These are phyloP conservation scores for Muschampia plurimacula DNA, from an alignment of 2,888 invertebrate genomes.

Conservation along the genomic window DNA sequence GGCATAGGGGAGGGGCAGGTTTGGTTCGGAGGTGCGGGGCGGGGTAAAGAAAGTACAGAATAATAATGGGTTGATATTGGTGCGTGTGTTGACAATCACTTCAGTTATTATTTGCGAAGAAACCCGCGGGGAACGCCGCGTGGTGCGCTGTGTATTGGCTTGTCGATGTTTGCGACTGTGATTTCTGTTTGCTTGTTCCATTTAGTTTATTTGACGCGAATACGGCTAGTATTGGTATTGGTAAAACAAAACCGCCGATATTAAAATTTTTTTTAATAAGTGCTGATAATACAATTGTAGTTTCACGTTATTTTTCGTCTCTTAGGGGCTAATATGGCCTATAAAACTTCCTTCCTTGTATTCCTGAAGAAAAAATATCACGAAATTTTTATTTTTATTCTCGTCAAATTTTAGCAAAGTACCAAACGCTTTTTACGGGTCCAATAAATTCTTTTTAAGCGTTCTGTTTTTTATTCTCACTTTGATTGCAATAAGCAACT, in stretches of 20 bases:
- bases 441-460: background rate
- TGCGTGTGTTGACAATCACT: constrained; percentile 82
- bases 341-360: no score
- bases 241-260: background rate
- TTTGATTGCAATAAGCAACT: no score
- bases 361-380: no score
- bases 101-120: constrained; percentile 75
- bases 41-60: constrained; percentile 58
- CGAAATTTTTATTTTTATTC: no score
- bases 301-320: no score
- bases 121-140: constrained; percentile 59
- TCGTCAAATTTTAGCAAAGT: background rate
- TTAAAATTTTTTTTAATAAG: background rate
- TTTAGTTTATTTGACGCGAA: constrained; percentile 11
- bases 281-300: no score
- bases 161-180: constrained; percentile 24
- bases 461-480: no score
- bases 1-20: constrained; percentile 26
- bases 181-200: constrained; percentile 6
- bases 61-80: constrained; percentile 68
- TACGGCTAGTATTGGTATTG: background rate
- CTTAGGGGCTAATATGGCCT: no score
- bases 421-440: background rate
- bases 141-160: constrained; percentile 1
- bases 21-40: constrained; percentile 5